These are phyloP conservation scores for Myoxocephalus aenaeus DNA, from an alignment of 2,797 vertebrate genomes.

Conservation along the genomic window DNA sequence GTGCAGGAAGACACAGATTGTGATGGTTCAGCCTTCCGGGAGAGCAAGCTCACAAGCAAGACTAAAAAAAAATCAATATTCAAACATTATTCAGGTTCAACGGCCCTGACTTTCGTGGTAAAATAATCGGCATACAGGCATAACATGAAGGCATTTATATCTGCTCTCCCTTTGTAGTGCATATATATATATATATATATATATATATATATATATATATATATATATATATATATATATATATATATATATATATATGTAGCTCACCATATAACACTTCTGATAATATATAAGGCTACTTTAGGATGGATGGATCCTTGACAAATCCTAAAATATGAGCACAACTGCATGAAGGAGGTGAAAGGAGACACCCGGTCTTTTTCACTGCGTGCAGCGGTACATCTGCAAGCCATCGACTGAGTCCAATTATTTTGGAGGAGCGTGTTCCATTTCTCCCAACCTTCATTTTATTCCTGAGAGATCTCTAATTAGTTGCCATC, in stretches of 20 bases:
- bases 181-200: too few species aligned
- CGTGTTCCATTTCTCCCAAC: conserved; percentile 48
- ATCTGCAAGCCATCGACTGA: conserved; percentile 39
- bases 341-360: conserved; percentile 1
- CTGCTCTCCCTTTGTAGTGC: not conserved
- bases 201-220: not conserved
- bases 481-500: conserved; percentile 64
- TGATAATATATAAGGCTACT: not conserved
- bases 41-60: too few species aligned
- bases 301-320: conserved; percentile 12
- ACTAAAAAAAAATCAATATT: not conserved
- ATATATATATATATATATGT: not conserved
- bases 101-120: not conserved
- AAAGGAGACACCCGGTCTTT: not conserved
- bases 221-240: too few species aligned
- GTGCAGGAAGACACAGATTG: too few species aligned
- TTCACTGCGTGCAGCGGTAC: conserved; percentile 24
- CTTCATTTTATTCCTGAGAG: conserved; percentile 58
- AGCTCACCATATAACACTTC: too few species aligned
- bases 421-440: conserved; percentile 66
- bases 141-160: not conserved
- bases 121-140: not conserved
- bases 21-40: too few species aligned
- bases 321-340: conserved; percentile 31
- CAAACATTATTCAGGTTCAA: conserved; percentile 2